Evolutionary conservation across 2,113 vertebrate genomes (phyloP).

Genomic region (Seriola rivoliana): DNA sequence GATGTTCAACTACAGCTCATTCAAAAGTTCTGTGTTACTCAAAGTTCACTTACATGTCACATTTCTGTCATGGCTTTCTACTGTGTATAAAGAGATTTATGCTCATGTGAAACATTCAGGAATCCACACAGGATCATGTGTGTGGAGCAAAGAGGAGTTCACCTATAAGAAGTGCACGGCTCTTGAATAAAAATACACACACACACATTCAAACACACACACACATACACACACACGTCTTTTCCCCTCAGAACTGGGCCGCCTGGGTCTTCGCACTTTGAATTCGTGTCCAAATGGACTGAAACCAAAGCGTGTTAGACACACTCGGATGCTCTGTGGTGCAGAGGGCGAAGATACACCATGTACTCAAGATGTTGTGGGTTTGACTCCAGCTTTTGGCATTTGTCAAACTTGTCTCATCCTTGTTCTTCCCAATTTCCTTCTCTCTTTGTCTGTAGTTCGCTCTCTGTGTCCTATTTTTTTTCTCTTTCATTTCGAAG

Average conservation of each 20-base stretch:
- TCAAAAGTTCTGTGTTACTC: neutral
- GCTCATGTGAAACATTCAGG: neutral
- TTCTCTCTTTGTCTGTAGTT: constrained; percentile 33
- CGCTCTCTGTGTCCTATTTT: constrained; percentile 14
- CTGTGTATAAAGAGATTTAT: neutral
- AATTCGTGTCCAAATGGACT: constrained; percentile 66
- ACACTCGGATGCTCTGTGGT: constrained; percentile 46
- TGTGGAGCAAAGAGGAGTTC: neutral
- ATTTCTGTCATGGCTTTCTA: neutral
- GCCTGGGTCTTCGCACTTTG: constrained; percentile 56
- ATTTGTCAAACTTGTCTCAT: constrained; percentile 41
- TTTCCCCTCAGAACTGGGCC: neutral
- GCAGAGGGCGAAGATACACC: constrained; percentile 28
- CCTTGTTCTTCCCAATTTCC: constrained; percentile 37
- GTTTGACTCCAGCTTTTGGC: constrained; percentile 60
- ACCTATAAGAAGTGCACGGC: neutral
- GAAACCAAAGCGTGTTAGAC: constrained; percentile 70
- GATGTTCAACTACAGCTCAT: neutral
- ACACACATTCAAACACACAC: neutral
- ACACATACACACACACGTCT: neutral
- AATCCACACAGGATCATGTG: neutral
- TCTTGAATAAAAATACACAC: neutral
- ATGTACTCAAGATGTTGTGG: constrained; percentile 48
- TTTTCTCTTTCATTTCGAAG: constrained; percentile 56
- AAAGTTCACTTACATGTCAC: constrained; percentile 1